Evolutionary conservation across 2,797 vertebrate genomes (phyloP), one percentile per base, ranked within the genome.

Genomic region (Sebastes hubbsi): DNA sequence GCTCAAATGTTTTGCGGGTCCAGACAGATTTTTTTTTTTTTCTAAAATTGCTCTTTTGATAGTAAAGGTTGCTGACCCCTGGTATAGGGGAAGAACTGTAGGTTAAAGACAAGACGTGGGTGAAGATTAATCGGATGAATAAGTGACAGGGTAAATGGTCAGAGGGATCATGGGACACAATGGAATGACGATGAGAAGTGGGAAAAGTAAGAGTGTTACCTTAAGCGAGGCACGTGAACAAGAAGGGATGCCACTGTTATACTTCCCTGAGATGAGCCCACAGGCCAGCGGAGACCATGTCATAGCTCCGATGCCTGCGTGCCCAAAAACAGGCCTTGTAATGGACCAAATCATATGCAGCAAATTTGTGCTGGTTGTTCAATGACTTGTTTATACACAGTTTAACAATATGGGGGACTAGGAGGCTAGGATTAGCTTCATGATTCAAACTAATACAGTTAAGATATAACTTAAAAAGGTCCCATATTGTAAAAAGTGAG

Each of bases 151-250:
- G 14, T n/a, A 3, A 38, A n/a, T 24, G 2, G 10, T 64, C 12
- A n/a, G 20, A 20, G 29, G 14, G 9, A 25, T 42, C 38, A 42
- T 24, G 49, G 27, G 20, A 62, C 9, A 49, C 54, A 49, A 58
- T 5, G 42, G 11, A 72, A 61, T 46, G 25, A 62, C 2, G 6
- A 55, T 22, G 5, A 72, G 2, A 24, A 42, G 55, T 36, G 9
- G 34, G 12, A n/a, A 27, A 42, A 18, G 30, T 5, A 60, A 22
- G 14, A 59, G 22, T 34, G 38, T 92, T 92, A 98, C 98, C 97
- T 98, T 98, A 27, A 98, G 89, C 0, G 97, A 98, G 4, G 98
- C 98, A 10, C 97, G 96, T 9, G 98, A 98, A 88, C 95, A 95
- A 22, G 96, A 95, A 0, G 97, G 97, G 70, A 98, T 96, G 6